A percentile compares a stretch with the other conserved stretches of the same genome.
These are phyloP conservation scores for Ophion obscuratus DNA, from an alignment of 2,888 invertebrate species.

Conservation along the genomic window DNA sequence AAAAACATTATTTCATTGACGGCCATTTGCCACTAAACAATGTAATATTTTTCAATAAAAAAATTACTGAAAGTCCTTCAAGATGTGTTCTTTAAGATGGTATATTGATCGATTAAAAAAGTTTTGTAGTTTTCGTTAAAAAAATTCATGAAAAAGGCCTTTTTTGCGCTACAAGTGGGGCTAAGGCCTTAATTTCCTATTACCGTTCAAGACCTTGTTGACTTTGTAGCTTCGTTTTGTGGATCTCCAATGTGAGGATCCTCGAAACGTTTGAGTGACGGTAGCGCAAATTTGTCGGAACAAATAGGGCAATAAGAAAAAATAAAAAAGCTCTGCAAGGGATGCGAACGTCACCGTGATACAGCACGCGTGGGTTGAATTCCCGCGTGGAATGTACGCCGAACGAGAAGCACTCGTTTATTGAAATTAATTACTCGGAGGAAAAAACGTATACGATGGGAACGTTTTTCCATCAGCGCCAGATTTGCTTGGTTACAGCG, in stretches of 20 bases:
- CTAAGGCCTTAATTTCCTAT: not conserved
- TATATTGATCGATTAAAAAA: too few relatives aligned
- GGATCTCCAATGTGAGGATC: not conserved
- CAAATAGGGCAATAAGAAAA: not conserved
- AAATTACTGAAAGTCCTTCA: too few relatives aligned
- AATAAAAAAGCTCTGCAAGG: not conserved
- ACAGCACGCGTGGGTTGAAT: not conserved
- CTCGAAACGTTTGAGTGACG: not conserved
- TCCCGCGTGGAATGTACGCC: not conserved
- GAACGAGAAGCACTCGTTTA: not conserved
- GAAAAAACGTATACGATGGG: not conserved
- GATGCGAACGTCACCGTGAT: not conserved
- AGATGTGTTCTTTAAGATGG: too few relatives aligned
- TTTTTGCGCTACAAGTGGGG: too few relatives aligned
- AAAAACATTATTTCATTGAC: too few relatives aligned
- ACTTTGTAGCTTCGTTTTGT: not conserved
- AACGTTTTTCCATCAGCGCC: conserved; percentile 26
- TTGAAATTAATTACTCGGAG: not conserved
- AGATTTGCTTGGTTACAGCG: conserved; percentile 16
- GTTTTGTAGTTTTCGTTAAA: too few relatives aligned
- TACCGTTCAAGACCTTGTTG: not conserved
- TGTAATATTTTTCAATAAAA: too few relatives aligned
- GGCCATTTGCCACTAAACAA: too few relatives aligned
- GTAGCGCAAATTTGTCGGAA: not conserved
- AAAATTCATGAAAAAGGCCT: too few relatives aligned